Evolutionary conservation across 2,888 invertebrate genomes (phyloP), one percentile per base, ranked within the genome.

Genomic region (Lithophane semibrunnea): DNA sequence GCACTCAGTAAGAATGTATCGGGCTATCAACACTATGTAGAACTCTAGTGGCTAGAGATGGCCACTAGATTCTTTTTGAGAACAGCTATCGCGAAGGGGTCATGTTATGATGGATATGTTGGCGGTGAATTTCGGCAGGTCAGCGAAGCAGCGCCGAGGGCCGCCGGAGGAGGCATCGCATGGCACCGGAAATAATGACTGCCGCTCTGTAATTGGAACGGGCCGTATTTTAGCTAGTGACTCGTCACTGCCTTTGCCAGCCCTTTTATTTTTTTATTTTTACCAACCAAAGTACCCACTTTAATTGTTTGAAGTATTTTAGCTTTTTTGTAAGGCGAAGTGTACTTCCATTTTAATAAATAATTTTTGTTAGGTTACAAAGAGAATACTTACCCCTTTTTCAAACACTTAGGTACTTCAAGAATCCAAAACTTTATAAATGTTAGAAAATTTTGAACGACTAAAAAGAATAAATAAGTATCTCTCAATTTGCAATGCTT

Each of bases 151-250:
- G 88, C 84, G 89, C 89, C 84, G 92, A 92, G 91, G 89, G 90
- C 90, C 87, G 90, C 88, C 90, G 90, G 90, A 91, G 93, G 86
- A 92, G 92, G 94, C 93, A 93, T 93, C 92, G 92, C 92, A 91
- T 91, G 91, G 92, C 94, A 91, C 92, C 95, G 95, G 95, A 95
- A 95, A 95, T 96, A 95, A 95, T 95, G 95, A 95, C 94, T 94
- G 91, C 95, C 95, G 95, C 92, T 94, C 94, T 91, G 94, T 96
- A 96, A 96, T 95, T 96, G 96, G 95, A 94, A 94, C 92, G 93
- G 93, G 90, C 89, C 91, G 92, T 92, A 92, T 92, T 91, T 90
- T 86, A 87, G 86, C 86, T 86, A 82, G 83, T 85, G 85, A 84
- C 75, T 79, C 81, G 81, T 84, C 86, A 86, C 86, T 79, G 79